Evolutionary conservation across 2,888 invertebrate species (phyloP), one percentile per base, ranked within the genome.

Genomic region (Platypus cylindrus): DNA sequence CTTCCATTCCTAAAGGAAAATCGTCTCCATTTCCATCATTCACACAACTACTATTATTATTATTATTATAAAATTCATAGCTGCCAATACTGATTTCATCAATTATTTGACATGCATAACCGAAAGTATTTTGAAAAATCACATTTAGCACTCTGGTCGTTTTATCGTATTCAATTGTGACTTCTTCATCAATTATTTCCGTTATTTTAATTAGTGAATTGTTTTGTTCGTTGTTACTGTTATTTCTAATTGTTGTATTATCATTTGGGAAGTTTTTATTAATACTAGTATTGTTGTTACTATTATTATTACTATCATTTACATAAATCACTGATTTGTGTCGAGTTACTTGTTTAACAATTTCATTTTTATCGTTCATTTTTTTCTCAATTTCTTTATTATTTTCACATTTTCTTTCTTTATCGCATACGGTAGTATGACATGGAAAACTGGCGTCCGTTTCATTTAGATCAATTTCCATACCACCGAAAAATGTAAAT

Each of bases 371-470:
- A 8, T 26, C 38, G 18, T 22, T 26, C 14, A 14, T 28, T 31
- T 30, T 23, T 24, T 30, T 37, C 30, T 37, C 16, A 29, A 28
- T 20, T 28, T 37, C 27, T 32, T 30, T 29, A 25, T 34, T 30
- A 23, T 36, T 26, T 5, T 34, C 29, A 13, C 32, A 35, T 35
- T 43, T 44, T 2, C 37, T 47, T n/a, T n/a, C n/a, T n/a, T n/a
- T n/a, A n/a, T n/a, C n/a, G n/a, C n/a, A n/a, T 5, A 46, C 45
- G 61, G 70, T 56, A n/a, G n/a, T n/a, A n/a, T n/a, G n/a, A n/a
- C n/a, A n/a, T 58, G 69, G 44, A 62, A 63, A 49, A 33, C 50
- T 53, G 55, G 64, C 58, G 62, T 67, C 67, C 64, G 66, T 52
- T 22, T 46, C 34, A 16, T 48, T 38, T 22, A 45, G 34, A 32